phyloP scores from a whole-genome alignment of 2,797 vertebrate species.

The Pantherophis vulpinus region DNA sequence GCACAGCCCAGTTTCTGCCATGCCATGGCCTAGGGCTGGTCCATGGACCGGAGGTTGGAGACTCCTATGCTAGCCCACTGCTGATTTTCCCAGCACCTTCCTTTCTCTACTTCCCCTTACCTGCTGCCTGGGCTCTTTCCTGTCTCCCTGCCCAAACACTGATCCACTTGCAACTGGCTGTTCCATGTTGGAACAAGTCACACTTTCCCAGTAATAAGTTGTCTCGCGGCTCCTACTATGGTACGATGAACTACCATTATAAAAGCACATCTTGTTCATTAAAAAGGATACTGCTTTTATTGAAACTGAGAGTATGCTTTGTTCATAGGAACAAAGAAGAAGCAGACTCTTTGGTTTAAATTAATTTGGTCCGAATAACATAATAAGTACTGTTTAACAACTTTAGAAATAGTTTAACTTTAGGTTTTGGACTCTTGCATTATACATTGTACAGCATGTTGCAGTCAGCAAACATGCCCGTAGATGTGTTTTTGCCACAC shows the following conservation, averaged over 20 bases:
- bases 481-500: background rate
- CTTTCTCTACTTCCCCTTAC: background rate
- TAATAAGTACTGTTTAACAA: background rate
- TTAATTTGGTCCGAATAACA: background rate
- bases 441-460: background rate
- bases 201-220: constrained; percentile 7
- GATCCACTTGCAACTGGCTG: background rate
- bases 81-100: background rate
- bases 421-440: background rate
- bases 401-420: background rate
- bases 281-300: background rate
- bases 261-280: background rate
- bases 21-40: background rate
- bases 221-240: background rate
- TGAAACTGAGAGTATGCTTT: background rate
- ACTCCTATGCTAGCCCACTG: background rate
- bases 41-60: background rate
- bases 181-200: background rate
- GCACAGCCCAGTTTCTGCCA: background rate
- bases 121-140: background rate
- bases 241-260: background rate
- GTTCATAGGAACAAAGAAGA: background rate
- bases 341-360: background rate
- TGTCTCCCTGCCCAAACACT: background rate
- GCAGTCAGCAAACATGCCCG: background rate